Evolutionary conservation across 2,113 vertebrate genomes (phyloP).

Genomic region (Setophaga petechia): DNA sequence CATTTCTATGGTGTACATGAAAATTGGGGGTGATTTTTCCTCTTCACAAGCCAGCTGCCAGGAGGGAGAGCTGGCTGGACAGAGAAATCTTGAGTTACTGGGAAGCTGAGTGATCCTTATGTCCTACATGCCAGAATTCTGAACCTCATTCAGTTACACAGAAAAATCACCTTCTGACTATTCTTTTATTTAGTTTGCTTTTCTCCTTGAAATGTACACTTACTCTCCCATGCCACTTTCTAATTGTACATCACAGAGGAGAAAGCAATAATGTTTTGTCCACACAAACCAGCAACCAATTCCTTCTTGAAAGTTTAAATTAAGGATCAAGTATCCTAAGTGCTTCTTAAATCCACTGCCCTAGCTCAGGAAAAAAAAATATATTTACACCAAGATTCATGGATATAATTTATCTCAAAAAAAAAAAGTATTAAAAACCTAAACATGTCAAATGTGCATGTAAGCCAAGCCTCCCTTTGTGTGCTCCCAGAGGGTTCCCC

Average conservation of each 20-base stretch:
- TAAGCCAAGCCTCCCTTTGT: constrained; percentile 37
- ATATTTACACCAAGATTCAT: neutral
- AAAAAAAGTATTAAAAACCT: neutral
- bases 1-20: neutral
- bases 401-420: neutral
- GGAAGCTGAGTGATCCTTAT: neutral
- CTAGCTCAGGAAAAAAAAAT: neutral
- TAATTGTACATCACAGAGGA: neutral
- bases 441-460: neutral
- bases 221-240: neutral
- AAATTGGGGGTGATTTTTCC: neutral
- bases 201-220: neutral
- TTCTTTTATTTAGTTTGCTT: neutral
- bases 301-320: constrained; percentile 11
- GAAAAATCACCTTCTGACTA: neutral
- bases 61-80: neutral
- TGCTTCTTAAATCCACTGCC: constrained; percentile 5
- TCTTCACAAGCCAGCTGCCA: neutral
- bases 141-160: neutral
- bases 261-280: constrained; percentile 10
- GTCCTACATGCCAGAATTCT: neutral
- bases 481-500: neutral
- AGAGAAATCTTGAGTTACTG: neutral
- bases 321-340: neutral
- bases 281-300: neutral